Evolutionary conservation across 2,113 vertebrate species (phyloP).

Genomic region (Amphilophus citrinellus): DNA sequence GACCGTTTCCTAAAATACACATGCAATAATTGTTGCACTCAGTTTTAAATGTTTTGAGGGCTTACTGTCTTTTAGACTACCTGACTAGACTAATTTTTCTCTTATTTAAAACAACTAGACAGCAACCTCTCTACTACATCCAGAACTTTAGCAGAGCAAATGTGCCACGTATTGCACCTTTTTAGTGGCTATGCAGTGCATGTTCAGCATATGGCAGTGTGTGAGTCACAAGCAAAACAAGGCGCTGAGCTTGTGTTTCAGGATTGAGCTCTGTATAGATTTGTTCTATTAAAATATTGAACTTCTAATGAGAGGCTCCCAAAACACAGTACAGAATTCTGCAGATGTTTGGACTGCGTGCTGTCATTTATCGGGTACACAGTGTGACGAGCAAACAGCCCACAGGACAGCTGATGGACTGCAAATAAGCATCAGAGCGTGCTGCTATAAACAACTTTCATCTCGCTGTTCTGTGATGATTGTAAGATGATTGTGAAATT

Average conservation of each 20-base stretch:
- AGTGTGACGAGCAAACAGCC: conserved; percentile 57
- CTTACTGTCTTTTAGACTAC: neutral
- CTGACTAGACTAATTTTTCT: neutral
- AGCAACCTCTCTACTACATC: neutral
- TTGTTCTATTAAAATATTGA: neutral
- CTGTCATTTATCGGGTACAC: conserved; percentile 41
- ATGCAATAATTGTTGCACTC: neutral
- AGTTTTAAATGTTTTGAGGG: neutral
- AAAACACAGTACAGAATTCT: neutral
- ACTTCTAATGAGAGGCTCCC: neutral
- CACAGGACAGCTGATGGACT: conserved; percentile 50
- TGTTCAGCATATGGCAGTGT: neutral
- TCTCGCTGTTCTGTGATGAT: conserved; percentile 50
- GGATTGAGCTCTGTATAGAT: neutral
- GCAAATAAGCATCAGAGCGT: conserved; percentile 31
- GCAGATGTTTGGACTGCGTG: conserved; percentile 44
- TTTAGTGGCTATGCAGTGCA: neutral
- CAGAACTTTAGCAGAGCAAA: neutral
- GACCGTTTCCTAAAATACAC: neutral
- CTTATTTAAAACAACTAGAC: neutral
- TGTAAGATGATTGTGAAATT: conserved; percentile 59
- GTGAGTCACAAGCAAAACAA: conserved; percentile 3
- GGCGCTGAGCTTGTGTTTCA: neutral
- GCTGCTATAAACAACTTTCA: conserved; percentile 39
- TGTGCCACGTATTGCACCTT: neutral